A percentile compares a stretch with the other conserved stretches of the same genome.
Evolutionary conservation across 2,113 vertebrate genomes (phyloP).

Genomic region (Scophthalmus maximus): DNA sequence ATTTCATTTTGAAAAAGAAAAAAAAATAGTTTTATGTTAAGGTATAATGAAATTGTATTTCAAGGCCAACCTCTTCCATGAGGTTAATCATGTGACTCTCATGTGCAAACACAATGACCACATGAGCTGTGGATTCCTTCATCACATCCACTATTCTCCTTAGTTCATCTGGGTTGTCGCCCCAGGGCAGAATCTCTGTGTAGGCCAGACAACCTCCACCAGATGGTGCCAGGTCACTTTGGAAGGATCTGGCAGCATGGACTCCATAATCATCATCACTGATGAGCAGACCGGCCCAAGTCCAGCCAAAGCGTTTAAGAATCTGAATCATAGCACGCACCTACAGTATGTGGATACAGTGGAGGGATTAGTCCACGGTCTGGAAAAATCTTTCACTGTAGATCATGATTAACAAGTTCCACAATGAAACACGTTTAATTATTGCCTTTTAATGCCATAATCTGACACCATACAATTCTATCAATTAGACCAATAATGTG

Average conservation of each 20-base stretch:
- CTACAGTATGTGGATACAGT: constrained; percentile 26
- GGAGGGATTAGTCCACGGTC: neutral
- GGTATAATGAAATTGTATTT: neutral
- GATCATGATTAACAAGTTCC: neutral
- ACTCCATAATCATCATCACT: constrained; percentile 54
- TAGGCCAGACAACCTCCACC: constrained; percentile 68
- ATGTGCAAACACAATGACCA: constrained; percentile 65
- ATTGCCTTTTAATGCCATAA: neutral
- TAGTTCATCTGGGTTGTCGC: constrained; percentile 51
- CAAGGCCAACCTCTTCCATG: constrained; percentile 58
- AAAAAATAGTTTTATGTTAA: neutral
- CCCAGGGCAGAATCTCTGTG: constrained; percentile 67
- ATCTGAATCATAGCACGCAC: constrained; percentile 59
- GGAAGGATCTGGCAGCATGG: constrained; percentile 34
- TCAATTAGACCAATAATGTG: neutral
- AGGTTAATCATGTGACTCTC: constrained; percentile 56
- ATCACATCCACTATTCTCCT: constrained; percentile 71
- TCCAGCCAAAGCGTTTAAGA: constrained; percentile 63
- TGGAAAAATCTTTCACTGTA: neutral
- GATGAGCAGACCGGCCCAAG: constrained; percentile 47
- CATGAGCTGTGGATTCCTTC: constrained; percentile 56
- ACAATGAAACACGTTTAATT: no score
- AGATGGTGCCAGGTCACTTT: constrained; percentile 23
- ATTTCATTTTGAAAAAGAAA: neutral
- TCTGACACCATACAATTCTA: neutral